Percentiles rank a stretch among this genome's conserved stretches.
These are phyloP conservation scores for Taeniopygia guttata DNA, from an alignment of 2,797 vertebrate species.

Conservation along the genomic window DNA sequence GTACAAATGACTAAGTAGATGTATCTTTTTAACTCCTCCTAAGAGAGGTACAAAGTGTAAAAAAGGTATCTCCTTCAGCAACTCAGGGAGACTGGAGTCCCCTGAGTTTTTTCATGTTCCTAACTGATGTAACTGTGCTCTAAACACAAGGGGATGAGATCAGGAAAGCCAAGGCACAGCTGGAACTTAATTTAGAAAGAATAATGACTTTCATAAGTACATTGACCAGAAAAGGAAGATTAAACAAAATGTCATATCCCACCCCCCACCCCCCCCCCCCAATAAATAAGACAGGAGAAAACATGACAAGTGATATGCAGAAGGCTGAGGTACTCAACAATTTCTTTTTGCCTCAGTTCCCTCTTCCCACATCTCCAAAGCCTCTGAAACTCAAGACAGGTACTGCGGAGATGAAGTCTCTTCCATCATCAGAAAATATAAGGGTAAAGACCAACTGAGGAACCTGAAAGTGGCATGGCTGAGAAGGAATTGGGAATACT, in stretches of 20 bases:
- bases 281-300: background rate
- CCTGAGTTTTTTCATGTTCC: background rate
- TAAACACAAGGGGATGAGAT: background rate
- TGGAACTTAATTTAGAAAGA: background rate
- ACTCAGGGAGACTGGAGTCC: background rate
- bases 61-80: background rate
- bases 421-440: background rate
- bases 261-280: accelerated
- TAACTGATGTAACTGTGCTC: background rate
- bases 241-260: background rate
- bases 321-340: background rate
- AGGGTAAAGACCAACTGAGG: background rate
- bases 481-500: background rate
- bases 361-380: background rate
- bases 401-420: background rate
- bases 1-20: background rate
- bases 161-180: background rate
- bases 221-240: background rate
- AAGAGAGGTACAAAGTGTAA: background rate
- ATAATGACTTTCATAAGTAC: background rate
- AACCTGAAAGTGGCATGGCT: background rate
- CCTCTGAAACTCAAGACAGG: background rate
- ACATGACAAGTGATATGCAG: background rate
- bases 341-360: background rate
- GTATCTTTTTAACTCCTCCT: background rate